Conservation (phyloP, 2,113 vertebrate species). For the Mus spicilegus region DNA sequence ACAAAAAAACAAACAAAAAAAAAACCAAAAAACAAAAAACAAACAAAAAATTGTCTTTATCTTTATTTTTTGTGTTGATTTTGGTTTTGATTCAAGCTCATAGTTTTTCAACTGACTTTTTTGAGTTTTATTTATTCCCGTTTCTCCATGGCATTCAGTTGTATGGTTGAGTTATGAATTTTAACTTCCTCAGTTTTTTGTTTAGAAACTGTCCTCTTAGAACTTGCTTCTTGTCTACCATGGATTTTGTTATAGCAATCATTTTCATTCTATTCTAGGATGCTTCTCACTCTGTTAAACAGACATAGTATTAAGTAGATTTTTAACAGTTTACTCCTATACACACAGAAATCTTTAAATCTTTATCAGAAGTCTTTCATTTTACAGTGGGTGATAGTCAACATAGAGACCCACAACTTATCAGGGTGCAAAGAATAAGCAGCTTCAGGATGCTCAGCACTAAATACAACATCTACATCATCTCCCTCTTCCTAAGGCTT, state of each 20-base stretch:
- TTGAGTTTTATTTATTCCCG: neutral
- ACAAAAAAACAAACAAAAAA: too few relatives aligned
- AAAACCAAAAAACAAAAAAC: too few relatives aligned
- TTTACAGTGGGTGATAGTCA: neutral
- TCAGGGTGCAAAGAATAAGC: neutral
- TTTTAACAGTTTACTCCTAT: neutral
- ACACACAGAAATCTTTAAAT: neutral
- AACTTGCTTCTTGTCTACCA: neutral
- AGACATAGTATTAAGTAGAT: neutral
- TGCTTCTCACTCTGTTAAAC: neutral
- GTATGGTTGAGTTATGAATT: neutral
- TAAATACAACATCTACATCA: fast-evolving
- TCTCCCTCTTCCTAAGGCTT: neutral
- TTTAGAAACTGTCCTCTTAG: neutral
- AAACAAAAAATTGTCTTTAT: neutral
- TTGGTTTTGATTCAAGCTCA: neutral
- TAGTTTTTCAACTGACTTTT: neutral
- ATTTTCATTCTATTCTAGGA: neutral
- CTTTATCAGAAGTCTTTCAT: neutral
- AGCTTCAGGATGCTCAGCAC: neutral
- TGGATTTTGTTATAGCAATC: neutral
- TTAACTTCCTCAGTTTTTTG: neutral
- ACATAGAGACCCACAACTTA: too few relatives aligned
- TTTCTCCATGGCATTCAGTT: neutral
- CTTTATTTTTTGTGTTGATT: neutral